Conservation (phyloP, 2,888 invertebrate genomes). For the Pristionchus fissidentatus region DNA sequence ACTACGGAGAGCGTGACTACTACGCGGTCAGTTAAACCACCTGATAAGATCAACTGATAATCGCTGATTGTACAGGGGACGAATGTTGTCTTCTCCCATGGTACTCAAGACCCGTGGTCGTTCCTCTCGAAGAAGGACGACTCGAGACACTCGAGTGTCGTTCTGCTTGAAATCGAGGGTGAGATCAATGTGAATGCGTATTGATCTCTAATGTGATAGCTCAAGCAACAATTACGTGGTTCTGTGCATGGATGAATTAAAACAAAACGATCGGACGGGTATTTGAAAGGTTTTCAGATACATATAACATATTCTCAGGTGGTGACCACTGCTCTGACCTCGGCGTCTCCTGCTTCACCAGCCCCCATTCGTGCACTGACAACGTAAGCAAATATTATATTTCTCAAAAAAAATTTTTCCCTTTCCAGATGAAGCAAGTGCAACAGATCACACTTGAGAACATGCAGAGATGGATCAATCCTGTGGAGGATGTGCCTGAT, state of each 20-base stretch:
- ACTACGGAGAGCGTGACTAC: constrained; percentile 34
- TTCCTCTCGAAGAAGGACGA: constrained; percentile 41
- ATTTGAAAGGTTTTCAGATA: not conserved
- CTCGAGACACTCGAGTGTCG: constrained; percentile 27
- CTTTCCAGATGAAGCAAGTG: not conserved
- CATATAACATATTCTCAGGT: constrained; percentile 1
- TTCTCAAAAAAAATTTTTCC: not conserved
- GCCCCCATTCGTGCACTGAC: not conserved
- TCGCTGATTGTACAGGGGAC: constrained; percentile 53
- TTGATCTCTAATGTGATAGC: not conserved
- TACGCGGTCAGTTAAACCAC: not conserved
- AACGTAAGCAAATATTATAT: not conserved
- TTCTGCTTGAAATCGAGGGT: constrained; percentile 22
- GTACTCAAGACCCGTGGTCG: constrained; percentile 43
- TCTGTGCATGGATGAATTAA: no score
- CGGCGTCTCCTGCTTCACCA: not conserved
- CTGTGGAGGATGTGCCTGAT: not conserved
- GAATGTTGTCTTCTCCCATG: constrained; percentile 40
- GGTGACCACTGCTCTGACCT: constrained; percentile 36
- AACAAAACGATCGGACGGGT: no score
- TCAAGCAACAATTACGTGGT: no score
- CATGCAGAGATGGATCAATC: constrained; percentile 15
- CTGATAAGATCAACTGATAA: not conserved
- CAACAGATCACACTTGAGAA: not conserved
- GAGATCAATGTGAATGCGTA: not conserved